A percentile compares a stretch with the other conserved stretches of the same genome.
Conservation (phyloP, 2,888 invertebrate genomes). For the Criorhina ranunculi region DNA sequence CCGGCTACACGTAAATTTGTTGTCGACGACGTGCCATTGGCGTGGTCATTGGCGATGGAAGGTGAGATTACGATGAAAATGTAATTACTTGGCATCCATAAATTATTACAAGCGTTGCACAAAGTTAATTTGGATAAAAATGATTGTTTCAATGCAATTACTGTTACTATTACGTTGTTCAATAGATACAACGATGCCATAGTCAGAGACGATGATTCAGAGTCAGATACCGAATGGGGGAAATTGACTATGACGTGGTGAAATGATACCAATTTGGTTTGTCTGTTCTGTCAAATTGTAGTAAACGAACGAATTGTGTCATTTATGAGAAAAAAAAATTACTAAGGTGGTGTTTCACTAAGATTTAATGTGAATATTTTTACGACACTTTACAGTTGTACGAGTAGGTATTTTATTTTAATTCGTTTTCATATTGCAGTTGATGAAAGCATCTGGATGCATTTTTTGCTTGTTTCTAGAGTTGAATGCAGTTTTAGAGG, state of each 20-base stretch:
- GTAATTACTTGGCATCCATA: slow-evolving; percentile 55
- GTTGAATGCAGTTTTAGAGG: not conserved
- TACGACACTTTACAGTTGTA: too few relatives aligned
- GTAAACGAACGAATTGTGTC: too few relatives aligned
- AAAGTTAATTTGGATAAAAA: slow-evolving; percentile 44
- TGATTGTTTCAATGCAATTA: slow-evolving; percentile 58
- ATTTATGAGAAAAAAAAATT: too few relatives aligned
- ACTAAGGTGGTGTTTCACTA: too few relatives aligned
- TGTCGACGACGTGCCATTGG: slow-evolving; percentile 10
- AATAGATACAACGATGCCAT: not conserved
- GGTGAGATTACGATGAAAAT: slow-evolving; percentile 50
- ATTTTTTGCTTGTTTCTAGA: not conserved
- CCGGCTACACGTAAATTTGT: not conserved
- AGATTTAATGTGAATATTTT: too few relatives aligned
- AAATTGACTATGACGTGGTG: slow-evolving; percentile 33
- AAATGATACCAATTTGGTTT: slow-evolving; percentile 30
- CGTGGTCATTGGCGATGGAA: slow-evolving; percentile 41
- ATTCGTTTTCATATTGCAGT: too few relatives aligned
- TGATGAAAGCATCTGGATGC: too few relatives aligned
- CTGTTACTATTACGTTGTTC: not conserved
- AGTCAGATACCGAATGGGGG: not conserved
- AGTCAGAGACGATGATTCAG: slow-evolving; percentile 20
- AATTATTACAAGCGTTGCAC: slow-evolving; percentile 57
- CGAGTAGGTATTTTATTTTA: too few relatives aligned
- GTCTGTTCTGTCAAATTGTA: not conserved